phyloP scores from a whole-genome alignment of 2,888 invertebrate species.

The Tinea pellionella region DNA sequence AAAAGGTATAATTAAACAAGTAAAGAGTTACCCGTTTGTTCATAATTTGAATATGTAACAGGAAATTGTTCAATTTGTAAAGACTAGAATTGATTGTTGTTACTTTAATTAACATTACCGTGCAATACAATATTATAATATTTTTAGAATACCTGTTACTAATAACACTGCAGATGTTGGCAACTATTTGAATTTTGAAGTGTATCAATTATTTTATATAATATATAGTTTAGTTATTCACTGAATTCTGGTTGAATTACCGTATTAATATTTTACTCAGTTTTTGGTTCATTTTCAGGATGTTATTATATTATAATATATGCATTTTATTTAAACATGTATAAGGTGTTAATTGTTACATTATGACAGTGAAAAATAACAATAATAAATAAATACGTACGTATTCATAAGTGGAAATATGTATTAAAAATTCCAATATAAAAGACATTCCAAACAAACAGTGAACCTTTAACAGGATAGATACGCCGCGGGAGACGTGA shows the following conservation, averaged over 20 bases:
- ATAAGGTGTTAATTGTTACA: too few species aligned
- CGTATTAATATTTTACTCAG: too few species aligned
- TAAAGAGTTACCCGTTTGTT: not conserved
- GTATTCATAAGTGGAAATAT: not conserved
- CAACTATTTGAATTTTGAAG: too few species aligned
- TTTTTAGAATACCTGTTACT: not conserved
- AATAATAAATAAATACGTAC: not conserved
- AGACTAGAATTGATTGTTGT: not conserved
- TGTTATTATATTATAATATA: too few species aligned
- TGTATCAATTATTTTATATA: too few species aligned
- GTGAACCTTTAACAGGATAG: not conserved
- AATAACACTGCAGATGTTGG: too few species aligned
- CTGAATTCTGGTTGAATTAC: too few species aligned
- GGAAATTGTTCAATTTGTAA: conserved; percentile 1
- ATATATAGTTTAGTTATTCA: too few species aligned
- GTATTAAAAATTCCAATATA: not conserved
- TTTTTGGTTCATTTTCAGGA: too few species aligned
- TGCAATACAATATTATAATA: not conserved
- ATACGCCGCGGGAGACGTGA: not conserved
- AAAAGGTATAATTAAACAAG: not conserved
- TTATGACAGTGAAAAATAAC: too few species aligned
- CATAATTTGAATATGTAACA: not conserved
- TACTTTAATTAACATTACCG: not conserved
- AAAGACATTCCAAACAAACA: not conserved
- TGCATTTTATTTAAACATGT: too few species aligned